Evolutionary conservation across 2,888 invertebrate genomes (phyloP), one percentile per base, ranked within the genome.

Genomic region (Protonemura montana): DNA sequence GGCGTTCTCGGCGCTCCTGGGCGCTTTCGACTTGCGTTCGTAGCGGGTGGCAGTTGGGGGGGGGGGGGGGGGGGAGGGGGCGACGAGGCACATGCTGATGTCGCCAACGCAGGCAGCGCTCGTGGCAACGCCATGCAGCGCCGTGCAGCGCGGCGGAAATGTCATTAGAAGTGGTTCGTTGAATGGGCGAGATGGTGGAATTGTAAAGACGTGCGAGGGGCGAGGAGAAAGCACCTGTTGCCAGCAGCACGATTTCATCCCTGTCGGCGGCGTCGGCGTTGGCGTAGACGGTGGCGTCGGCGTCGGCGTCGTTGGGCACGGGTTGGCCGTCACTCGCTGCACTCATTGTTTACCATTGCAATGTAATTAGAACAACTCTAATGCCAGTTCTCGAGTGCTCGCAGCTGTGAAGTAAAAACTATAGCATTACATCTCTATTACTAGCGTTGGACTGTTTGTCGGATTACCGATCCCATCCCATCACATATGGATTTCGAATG

Each of bases 151-250:
- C 42, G 42, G 84, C 83, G 85, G 86, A 86, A 86, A 86, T 85
- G 86, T 30, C 84, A 86, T 86, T 86, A 86, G 81, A 86, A 86
- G 77, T 80, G 86, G 85, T 80, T 86, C 85, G 80, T 42, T 86
- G 86, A 86, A 85, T 41, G 78, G 6, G 35, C 16, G 81, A 78
- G 85, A 84, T 59, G 84, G 42, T 29, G 77, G 35, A 30, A 83
- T 28, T 84, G 78, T 59, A 42, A 41, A 29, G 42, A 42, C 41
- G 78, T 7, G 29, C 16, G n/a, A 41, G 28, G 85, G 13, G 21
- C 21, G 59, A 59, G 59, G 21, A 41, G 82, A 86, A 86, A 82
- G 82, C 86, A 86, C 86, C 86, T 86, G 86, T 86, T 86, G 86
- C 86, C 82, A 82, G 86, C 82, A 82, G 30, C 26, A 82, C 27